A percentile compares a stretch with the other conserved stretches of the same genome.
phyloP scores from a whole-genome alignment of 2,888 invertebrate species.

The Pristionchus exspectatus region DNA sequence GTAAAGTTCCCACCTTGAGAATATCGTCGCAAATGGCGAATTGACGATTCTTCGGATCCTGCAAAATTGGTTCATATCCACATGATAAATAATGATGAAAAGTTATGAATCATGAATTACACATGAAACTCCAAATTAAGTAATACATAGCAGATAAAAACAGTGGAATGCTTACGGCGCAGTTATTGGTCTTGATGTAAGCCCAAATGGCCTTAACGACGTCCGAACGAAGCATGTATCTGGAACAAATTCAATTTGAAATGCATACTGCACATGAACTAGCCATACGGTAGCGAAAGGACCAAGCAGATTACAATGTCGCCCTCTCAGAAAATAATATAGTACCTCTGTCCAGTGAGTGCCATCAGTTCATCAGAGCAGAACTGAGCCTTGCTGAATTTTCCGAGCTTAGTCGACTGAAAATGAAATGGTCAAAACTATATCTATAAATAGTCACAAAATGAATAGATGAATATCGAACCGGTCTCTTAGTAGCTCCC shows the following conservation, averaged over 20 bases:
- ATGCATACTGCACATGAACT: neutral
- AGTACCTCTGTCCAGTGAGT: slow-evolving; percentile 18
- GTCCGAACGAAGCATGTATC: slow-evolving; percentile 33
- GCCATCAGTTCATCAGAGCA: slow-evolving; percentile 4
- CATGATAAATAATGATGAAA: neutral
- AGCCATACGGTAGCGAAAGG: too few relatives aligned
- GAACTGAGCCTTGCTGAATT: neutral
- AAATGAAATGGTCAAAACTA: neutral
- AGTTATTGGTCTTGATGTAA: slow-evolving; percentile 23
- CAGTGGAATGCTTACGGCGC: neutral
- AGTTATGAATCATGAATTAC: neutral
- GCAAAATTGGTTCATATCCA: neutral
- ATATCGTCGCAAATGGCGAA: slow-evolving; percentile 48
- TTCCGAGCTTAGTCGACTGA: neutral
- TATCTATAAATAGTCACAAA: neutral
- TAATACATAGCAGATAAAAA: neutral
- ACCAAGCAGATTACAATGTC: neutral
- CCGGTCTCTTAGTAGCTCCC: neutral
- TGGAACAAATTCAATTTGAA: neutral
- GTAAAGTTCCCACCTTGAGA: neutral
- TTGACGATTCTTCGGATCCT: slow-evolving; percentile 51
- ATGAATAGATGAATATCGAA: neutral
- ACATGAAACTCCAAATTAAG: neutral
- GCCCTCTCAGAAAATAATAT: neutral
- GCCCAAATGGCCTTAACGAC: slow-evolving; percentile 48